Evolutionary conservation across 1,140 invertebrate genomes (phyloP), one percentile per base, ranked within the genome.

Genomic region (Megathymus violae): DNA sequence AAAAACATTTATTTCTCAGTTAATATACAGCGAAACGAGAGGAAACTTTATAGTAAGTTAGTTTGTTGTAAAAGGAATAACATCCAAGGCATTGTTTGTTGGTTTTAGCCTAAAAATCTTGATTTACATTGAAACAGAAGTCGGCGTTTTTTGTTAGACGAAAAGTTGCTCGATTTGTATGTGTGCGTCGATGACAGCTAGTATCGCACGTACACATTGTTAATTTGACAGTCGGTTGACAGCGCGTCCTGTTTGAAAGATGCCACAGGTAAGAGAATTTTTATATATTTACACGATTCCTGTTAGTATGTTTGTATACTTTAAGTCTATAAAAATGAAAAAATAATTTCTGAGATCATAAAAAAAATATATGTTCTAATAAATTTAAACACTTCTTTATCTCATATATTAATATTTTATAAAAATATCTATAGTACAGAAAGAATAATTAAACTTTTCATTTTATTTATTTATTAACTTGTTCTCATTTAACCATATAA

Each of bases 61-160:
- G 17, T 46, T 59, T 7, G 0, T 1, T 36, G 22, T 47, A 36
- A 7, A 47, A 10, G 16, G 11, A 10, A 47, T 59, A 47, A 47
- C 60, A 43, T 52, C 50, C 22, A 52, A 71, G 31, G 58, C 56
- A 67, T 40, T 62, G 56, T 61, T 59, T 11, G 47, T 38, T 41
- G 40, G 22, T 65, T 68, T 62, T 59, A 11, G 31, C 34, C 31
- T 47, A 47, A 47, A 62, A 71, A 52, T 67, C 48, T 62, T 44
- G 36, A 48, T 71, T 71, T 62, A 38, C 5, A 47, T 19, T 16
- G 34, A 47, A 64, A 73, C 63, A 64, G 25, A 64, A 69, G 63
- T 73, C 70, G 70, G 70, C 67, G 50, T 69, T 73, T 71, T 72
- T 72, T 66, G 50, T 72, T 7, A 13, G 7, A 64, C 66, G 41